These are phyloP conservation scores for Leptopterna dolabrata DNA, from an alignment of 2,888 invertebrate genomes.

Conservation along the genomic window DNA sequence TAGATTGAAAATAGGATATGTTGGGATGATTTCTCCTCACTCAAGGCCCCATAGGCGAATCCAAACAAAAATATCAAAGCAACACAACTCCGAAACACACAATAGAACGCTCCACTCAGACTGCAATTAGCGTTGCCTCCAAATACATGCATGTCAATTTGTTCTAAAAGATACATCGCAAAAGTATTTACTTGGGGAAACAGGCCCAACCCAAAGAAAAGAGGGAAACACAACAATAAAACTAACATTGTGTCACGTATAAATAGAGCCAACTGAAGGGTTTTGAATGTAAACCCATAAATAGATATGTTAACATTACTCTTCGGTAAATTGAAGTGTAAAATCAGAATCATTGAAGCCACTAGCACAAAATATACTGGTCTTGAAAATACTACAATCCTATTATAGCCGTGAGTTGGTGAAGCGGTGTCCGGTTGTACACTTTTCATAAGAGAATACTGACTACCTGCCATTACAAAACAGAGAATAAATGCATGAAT, in stretches of 20 bases:
- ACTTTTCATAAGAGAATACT: slow-evolving; percentile 95
- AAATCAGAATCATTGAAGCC: slow-evolving; percentile 60
- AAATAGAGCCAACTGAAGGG: slow-evolving; percentile 46
- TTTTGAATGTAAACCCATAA: slow-evolving; percentile 67
- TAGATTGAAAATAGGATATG: slow-evolving; percentile 95
- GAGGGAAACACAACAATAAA: slow-evolving; percentile 89
- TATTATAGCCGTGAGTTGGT: slow-evolving; percentile 97
- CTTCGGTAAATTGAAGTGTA: slow-evolving; percentile 59
- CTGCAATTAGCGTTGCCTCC: slow-evolving; percentile 90
- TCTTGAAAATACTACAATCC: slow-evolving; percentile 83
- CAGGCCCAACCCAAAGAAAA: slow-evolving; percentile 93
- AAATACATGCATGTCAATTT: slow-evolving; percentile 90
- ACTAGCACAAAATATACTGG: slow-evolving; percentile 64
- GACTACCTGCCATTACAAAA: slow-evolving; percentile 97
- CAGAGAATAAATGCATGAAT: slow-evolving; percentile 94
- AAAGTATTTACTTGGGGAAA: slow-evolving; percentile 98
- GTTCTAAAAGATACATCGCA: slow-evolving; percentile 95
- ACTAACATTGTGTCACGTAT: slow-evolving; percentile 80
- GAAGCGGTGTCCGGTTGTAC: slow-evolving; percentile 99
- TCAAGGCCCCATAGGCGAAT: slow-evolving; percentile 87
- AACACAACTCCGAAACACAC: slow-evolving; percentile 82
- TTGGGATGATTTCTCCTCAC: slow-evolving; percentile 86
- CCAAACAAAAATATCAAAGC: slow-evolving; percentile 86
- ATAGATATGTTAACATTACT: slow-evolving; percentile 66
- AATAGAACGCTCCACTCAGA: slow-evolving; percentile 84